Base-by-base conservation (phyloP, 2,888 invertebrate species). In the Lamproptera curius region DNA sequence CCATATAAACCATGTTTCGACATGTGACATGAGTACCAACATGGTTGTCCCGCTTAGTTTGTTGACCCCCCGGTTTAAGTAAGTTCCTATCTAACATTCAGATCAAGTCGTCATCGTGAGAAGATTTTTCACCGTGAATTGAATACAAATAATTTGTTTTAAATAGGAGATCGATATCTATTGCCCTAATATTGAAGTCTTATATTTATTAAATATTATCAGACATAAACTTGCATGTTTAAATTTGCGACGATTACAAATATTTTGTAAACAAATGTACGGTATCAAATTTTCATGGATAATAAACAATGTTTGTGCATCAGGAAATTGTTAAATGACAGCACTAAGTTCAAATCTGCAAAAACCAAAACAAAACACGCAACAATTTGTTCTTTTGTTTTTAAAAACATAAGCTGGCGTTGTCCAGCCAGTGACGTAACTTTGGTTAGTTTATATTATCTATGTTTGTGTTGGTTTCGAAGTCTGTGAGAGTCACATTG, bases 401-500 rank as follows among this genome's bases (percentile, higher is more conserved):
- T n/a, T n/a, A n/a, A 5, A 10, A 28, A 15, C n/a, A 2, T 28
- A 14, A 23, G 14, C 8, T 26, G 26, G 11, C 4, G n/a, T 36
- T 42, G 13, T 35, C 14, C 35, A 15, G 42, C n/a, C n/a, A 10
- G 38, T 50, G 28, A 49, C 40, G 46, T 43, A 52, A 52, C 36
- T 37, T 2, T 38, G 11, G 20, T 10, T 11, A 20, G 34, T 34
- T 16, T 42, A 11, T 28, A 13, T 16, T 28, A n/a, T 31, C 31
- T 20, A 40, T 41, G 33, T 37, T 42, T 31, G 37, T 15, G 42
- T 17, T 11, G 17, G 46, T 41, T 40, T 46, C 45, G 48, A 58
- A 61, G 57, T 55, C 52, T 53, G 53, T 51, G 49, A 20, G 57
- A 53, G 50, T 54, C 56, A 56, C 52, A 48, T 46, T 49, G 43